A percentile compares a stretch with the other conserved stretches of the same genome.
phyloP scores from a whole-genome alignment of 2,797 vertebrate genomes.

The Eulemur coronatus region DNA sequence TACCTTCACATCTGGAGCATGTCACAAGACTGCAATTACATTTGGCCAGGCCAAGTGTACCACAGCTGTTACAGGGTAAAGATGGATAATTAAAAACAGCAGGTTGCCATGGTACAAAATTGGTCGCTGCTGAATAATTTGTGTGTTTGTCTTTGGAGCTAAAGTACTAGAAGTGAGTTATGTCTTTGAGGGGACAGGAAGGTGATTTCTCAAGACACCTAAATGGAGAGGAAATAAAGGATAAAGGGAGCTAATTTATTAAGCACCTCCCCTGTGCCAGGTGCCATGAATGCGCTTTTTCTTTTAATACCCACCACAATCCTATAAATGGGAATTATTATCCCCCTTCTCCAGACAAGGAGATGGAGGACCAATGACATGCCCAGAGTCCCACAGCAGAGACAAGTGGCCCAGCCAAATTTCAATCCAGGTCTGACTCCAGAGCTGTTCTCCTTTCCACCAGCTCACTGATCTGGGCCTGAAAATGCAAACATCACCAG shows the following conservation, averaged over 20 bases:
- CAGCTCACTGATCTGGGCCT: not conserved
- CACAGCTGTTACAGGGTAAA: conserved; percentile 77
- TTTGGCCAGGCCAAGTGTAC: conserved; percentile 80
- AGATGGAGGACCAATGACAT: not conserved
- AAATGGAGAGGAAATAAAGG: conserved; percentile 44
- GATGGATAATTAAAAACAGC: conserved; percentile 83
- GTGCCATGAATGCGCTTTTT: not conserved
- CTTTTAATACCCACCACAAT: not conserved
- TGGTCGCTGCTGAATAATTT: conserved; percentile 81
- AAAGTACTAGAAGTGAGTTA: conserved; percentile 59
- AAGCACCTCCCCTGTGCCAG: conserved; percentile 7
- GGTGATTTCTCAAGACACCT: conserved; percentile 62
- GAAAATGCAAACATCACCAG: not conserved
- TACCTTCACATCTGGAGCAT: conserved; percentile 78
- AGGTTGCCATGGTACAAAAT: conserved; percentile 83
- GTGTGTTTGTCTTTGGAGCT: conserved; percentile 76
- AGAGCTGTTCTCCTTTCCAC: not conserved
- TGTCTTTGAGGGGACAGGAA: conserved; percentile 61
- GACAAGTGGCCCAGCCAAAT: not conserved
- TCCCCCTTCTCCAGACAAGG: not conserved
- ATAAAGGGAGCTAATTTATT: conserved; percentile 29
- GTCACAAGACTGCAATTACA: conserved; percentile 82
- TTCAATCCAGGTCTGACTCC: not conserved
- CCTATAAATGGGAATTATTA: not conserved
- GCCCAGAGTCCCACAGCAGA: not conserved